Evolutionary conservation across 2,888 invertebrate genomes (phyloP), one percentile per base, ranked within the genome.

Genomic region (Drosophila pegasa): DNA sequence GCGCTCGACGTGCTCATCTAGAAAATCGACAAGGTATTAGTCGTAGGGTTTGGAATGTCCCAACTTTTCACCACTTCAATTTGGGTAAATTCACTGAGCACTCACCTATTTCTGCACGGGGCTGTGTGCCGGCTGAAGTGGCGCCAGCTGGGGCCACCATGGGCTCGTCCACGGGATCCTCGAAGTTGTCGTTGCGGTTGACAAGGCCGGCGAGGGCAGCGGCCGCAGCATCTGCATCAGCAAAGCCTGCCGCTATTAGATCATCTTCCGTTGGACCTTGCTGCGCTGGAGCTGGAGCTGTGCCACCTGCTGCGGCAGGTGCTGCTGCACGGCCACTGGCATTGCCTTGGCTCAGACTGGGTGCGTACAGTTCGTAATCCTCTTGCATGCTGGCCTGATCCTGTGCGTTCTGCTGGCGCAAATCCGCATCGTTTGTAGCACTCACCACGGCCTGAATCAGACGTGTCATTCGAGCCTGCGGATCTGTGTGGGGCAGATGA

Each of bases 91-190:
- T 6, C 14, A 2, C 25, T 14, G 7, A 1, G 0, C 6, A 59
- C 81, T 81, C 56, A 84, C 83, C 82, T 67, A 70, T 33, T 43
- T 76, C 76, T 2, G 60, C 57, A 20, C 59, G 82, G 2, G 35
- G 47, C 3, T 40, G 52, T 37, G 33, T 20, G 29, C 43, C 37
- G 25, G 33, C 12, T 29, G 68, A 16, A 9, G 18, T 16, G 4
- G 47, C 25, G 29, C 22, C 37, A 9, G 18, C 3, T 50, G 64
- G 56, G 25, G 78, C 74, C 33, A 78, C 72, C 69, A 87, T 78
- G 2, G 90, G 91, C 37, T 90, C 90, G 71, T 90, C 91, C 20
- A 89, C 76, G 14, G 90, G 87, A 80, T 91, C 91, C 65, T 82
- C 91, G 63, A 90, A 84, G 9, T 70, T 71, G 4, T 69, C 72